Percentiles rank a stretch among this genome's conserved stretches.
phyloP scores from a whole-genome alignment of 2,888 invertebrate genomes.

The Brenthis daphne region DNA sequence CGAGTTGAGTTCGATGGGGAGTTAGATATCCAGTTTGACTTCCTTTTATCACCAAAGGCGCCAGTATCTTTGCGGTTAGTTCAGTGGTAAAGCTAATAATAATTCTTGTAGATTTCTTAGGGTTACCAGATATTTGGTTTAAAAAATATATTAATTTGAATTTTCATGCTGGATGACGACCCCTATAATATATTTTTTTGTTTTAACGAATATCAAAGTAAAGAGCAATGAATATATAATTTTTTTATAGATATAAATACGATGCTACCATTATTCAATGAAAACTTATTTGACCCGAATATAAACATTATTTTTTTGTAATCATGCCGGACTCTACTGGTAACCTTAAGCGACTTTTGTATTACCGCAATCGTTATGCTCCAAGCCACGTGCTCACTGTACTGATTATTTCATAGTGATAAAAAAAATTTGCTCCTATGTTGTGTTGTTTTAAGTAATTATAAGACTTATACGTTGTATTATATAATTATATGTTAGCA shows the following conservation, averaged over 20 bases:
- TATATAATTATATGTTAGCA: constrained; percentile 20
- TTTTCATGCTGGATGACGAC: not conserved
- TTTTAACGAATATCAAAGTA: no score
- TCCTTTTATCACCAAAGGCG: constrained; percentile 89
- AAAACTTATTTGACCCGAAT: not conserved
- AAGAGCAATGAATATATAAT: no score
- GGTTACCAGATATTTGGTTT: constrained; percentile 10
- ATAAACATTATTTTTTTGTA: not conserved
- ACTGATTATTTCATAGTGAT: constrained; percentile 39
- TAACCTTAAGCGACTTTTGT: constrained; percentile 10
- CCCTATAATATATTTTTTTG: not conserved
- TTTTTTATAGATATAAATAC: no score
- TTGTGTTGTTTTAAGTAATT: constrained; percentile 35
- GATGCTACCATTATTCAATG: not conserved
- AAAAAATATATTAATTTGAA: no score
- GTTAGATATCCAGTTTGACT: constrained; percentile 90
- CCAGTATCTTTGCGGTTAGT: constrained; percentile 86
- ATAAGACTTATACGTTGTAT: constrained; percentile 25
- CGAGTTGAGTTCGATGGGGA: constrained; percentile 86
- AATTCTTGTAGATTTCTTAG: not conserved
- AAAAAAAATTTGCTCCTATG: constrained; percentile 32
- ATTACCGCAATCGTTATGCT: constrained; percentile 18
- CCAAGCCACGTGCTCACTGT: constrained; percentile 28
- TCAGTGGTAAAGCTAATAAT: constrained; percentile 70
- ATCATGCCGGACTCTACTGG: not conserved